These are phyloP conservation scores for Drosophila kikkawai DNA, from an alignment of 1,140 invertebrate species.

Conservation along the genomic window DNA sequence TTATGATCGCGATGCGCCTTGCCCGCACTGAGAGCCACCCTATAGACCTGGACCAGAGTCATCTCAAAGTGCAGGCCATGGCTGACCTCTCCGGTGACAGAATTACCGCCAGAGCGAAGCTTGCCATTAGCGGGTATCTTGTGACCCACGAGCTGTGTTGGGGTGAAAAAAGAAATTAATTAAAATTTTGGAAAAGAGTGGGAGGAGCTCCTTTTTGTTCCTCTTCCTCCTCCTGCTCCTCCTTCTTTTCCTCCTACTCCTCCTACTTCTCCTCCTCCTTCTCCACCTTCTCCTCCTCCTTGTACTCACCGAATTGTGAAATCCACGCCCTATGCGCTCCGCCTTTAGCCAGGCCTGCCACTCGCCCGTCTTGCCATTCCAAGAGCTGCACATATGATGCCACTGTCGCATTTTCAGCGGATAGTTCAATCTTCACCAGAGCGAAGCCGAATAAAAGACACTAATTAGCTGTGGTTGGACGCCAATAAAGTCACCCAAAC, in stretches of 20 bases:
- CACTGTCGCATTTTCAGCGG: conserved; percentile 91
- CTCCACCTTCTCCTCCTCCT: neutral
- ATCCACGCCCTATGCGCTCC: conserved; percentile 92
- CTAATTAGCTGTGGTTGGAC: conserved; percentile 10
- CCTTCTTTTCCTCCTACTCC: neutral
- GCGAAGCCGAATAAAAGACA: neutral
- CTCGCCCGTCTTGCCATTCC: conserved; percentile 93
- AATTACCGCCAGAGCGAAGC: conserved; percentile 88
- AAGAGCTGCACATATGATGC: conserved; percentile 94
- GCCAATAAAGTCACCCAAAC: neutral
- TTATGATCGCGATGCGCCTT: conserved; percentile 94
- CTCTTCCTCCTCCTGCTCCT: neutral
- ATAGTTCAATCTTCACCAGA: conserved; percentile 89
- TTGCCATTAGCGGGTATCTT: conserved; percentile 91
- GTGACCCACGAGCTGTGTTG: conserved; percentile 90
- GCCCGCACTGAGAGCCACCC: conserved; percentile 91
- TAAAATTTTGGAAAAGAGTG: neutral
- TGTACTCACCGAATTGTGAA: conserved; percentile 91
- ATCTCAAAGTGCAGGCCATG: conserved; percentile 91
- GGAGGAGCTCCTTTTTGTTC: neutral
- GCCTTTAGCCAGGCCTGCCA: conserved; percentile 95
- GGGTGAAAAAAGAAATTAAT: conserved; percentile 29
- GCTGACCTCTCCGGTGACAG: conserved; percentile 89
- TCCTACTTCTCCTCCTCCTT: neutral
- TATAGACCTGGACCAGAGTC: conserved; percentile 92